phyloP scores from a whole-genome alignment of 2,797 vertebrate genomes.

The Bovichtus variegatus region DNA sequence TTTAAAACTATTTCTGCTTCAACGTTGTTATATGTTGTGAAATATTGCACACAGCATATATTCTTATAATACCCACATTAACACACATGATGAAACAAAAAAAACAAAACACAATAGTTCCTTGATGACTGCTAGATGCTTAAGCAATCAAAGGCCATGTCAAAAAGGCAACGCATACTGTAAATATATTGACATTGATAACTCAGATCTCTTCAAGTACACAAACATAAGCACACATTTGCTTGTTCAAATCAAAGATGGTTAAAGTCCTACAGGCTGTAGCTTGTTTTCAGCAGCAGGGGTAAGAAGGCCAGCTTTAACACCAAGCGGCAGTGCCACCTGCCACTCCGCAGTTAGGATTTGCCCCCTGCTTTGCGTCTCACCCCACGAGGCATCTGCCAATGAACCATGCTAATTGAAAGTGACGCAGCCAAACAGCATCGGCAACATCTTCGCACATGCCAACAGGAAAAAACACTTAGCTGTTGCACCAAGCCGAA shows the following conservation, averaged over 20 bases:
- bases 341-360: constrained; percentile 74
- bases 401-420: constrained; percentile 72
- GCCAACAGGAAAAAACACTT: constrained; percentile 65
- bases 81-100: neutral
- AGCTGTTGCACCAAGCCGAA: constrained; percentile 33
- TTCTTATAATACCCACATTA: neutral
- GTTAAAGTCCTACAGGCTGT: constrained; percentile 44
- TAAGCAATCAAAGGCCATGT: neutral
- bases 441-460: constrained; percentile 54
- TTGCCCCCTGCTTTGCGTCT: constrained; percentile 62
- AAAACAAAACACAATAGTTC: neutral
- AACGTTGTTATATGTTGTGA: neutral
- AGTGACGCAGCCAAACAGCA: constrained; percentile 70
- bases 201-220: neutral
- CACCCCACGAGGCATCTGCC: constrained; percentile 63
- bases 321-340: constrained; percentile 72
- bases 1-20: neutral
- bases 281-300: constrained; percentile 59
- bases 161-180: neutral
- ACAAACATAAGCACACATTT: constrained; percentile 15
- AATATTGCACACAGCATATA: neutral
- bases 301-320: constrained; percentile 57
- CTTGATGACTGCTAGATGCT: neutral
- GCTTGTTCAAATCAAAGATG: constrained; percentile 49
- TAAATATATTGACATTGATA: neutral